A percentile compares a stretch with the other conserved stretches of the same genome.
Conservation (phyloP, 64 coral and sea anemone species). For the Orbicella faveolata region DNA sequence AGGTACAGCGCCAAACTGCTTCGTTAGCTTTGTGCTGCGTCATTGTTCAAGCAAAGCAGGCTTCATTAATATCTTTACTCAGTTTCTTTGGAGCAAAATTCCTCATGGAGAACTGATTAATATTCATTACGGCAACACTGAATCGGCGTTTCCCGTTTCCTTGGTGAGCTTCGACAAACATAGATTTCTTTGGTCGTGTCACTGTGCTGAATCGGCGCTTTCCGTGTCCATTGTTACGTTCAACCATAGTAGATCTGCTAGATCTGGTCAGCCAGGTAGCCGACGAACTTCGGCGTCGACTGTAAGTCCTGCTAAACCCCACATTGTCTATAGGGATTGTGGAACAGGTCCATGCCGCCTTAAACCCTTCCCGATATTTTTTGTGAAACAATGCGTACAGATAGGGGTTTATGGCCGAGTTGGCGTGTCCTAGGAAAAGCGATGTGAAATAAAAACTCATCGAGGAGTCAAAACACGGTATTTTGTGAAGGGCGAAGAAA, state of each 20-base stretch:
- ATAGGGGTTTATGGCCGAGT: conserved; percentile 80
- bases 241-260: background rate
- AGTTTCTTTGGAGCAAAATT: background rate
- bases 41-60: background rate
- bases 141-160: no score
- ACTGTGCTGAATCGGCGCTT: conserved; percentile 11
- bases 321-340: background rate
- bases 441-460: conserved; percentile 71
- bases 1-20: no score
- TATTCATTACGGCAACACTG: background rate
- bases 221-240: background rate
- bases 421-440: conserved; percentile 77
- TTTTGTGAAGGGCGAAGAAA: conserved; percentile 61
- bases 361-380: conserved; percentile 82
- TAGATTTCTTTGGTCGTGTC: background rate
- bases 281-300: conserved; percentile 2
- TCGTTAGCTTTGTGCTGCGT: no score
- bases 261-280: background rate
- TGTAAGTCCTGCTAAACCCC: conserved; percentile 22
- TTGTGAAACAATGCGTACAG: conserved; percentile 77
- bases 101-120: background rate
- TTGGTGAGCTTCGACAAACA: no score
- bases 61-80: no score
- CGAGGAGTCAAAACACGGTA: conserved; percentile 63
- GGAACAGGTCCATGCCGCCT: conserved; percentile 64